A percentile compares a stretch with the other conserved stretches of the same genome.
Evolutionary conservation across 2,888 invertebrate genomes (phyloP).

Genomic region (Gymnoscelis rufifasciata): DNA sequence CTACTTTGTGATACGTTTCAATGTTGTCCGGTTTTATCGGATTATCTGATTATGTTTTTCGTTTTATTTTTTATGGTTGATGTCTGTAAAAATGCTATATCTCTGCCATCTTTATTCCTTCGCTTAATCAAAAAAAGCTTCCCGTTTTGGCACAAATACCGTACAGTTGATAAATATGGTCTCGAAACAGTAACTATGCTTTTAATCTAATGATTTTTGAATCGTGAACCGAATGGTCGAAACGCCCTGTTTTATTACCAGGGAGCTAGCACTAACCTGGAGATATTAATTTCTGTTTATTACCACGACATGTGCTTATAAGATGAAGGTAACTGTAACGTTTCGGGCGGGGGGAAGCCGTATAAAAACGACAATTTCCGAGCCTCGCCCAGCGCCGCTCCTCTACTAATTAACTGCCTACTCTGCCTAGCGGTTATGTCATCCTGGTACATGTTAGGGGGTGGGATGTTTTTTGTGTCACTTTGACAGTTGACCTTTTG

Average conservation of each 20-base stretch:
- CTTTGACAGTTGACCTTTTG: constrained; percentile 45
- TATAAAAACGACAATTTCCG: constrained; percentile 79
- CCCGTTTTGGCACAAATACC: neutral
- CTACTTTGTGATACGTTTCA: constrained; percentile 8
- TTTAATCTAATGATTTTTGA: constrained; percentile 6
- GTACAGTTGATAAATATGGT: too few relatives aligned
- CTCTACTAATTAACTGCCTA: constrained; percentile 75
- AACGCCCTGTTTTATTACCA: constrained; percentile 24
- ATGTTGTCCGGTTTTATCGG: neutral
- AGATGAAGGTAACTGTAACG: constrained; percentile 70
- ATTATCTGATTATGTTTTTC: neutral
- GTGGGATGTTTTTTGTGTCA: constrained; percentile 51
- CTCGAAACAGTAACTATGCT: too few relatives aligned
- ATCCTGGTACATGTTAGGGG: constrained; percentile 72
- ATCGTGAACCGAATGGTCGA: constrained; percentile 9
- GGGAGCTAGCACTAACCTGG: constrained; percentile 37
- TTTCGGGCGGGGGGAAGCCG: constrained; percentile 66
- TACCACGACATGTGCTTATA: constrained; percentile 67
- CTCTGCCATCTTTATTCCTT: neutral
- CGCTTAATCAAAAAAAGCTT: neutral
- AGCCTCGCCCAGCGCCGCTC: constrained; percentile 68
- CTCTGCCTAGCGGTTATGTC: constrained; percentile 75
- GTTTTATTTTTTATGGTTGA: too few relatives aligned
- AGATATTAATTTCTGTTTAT: constrained; percentile 72
- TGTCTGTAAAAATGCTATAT: too few relatives aligned